Conservation (phyloP, 1,140 invertebrate genomes). For the Oncopeltus fasciatus region DNA sequence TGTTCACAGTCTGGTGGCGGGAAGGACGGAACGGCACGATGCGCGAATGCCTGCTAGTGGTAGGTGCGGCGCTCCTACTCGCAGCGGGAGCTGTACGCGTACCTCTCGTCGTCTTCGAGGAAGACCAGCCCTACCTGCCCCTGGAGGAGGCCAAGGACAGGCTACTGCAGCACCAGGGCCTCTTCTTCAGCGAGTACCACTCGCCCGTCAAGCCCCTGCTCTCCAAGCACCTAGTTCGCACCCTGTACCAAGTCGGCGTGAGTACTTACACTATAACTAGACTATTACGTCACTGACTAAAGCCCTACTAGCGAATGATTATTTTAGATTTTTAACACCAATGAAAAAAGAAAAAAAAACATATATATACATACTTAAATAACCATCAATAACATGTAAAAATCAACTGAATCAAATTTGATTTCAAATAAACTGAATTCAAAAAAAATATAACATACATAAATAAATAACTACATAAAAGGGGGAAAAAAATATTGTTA, state of each 20-base stretch:
- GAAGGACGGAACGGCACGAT: not conserved
- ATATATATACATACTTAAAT: too few relatives aligned
- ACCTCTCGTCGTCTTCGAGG: constrained; percentile 14
- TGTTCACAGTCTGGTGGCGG: not conserved
- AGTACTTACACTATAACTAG: too few relatives aligned
- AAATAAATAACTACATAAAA: too few relatives aligned
- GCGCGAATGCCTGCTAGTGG: not conserved
- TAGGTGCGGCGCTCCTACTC: not conserved
- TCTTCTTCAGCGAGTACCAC: constrained; percentile 7
- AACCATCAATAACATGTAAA: too few relatives aligned
- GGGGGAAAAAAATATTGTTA: too few relatives aligned
- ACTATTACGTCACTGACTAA: too few relatives aligned
- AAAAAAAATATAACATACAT: too few relatives aligned
- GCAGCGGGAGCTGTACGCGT: not conserved
- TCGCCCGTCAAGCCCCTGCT: constrained; percentile 5
- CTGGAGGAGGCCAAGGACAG: constrained; percentile 8
- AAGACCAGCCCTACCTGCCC: constrained; percentile 7
- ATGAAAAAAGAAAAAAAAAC: too few relatives aligned
- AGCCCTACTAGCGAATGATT: too few relatives aligned
- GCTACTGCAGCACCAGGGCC: not conserved
- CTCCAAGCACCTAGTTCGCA: constrained; percentile 11
- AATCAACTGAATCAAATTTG: too few relatives aligned
- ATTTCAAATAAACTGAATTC: too few relatives aligned
- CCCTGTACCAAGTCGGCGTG: constrained; percentile 16
- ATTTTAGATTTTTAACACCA: too few relatives aligned